Conservation (phyloP, 2,113 vertebrate genomes). For the Ibidorhyncha struthersii region DNA sequence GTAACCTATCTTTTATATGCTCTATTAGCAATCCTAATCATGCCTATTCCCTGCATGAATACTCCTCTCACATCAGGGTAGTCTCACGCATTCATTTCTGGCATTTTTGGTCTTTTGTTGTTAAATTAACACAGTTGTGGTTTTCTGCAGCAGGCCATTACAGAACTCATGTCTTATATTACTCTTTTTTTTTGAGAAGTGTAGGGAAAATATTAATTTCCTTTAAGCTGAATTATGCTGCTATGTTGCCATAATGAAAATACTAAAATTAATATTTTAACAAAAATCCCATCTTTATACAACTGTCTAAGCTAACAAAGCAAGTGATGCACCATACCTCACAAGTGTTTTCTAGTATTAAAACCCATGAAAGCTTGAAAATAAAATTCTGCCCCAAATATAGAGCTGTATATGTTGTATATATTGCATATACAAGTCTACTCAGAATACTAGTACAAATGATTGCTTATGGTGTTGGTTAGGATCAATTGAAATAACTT, state of each 20-base stretch:
- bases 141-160: not conserved
- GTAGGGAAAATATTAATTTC: not conserved
- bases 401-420: not conserved
- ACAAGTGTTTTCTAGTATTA: not conserved
- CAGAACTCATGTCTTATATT: not conserved
- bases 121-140: not conserved
- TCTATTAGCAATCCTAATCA: not conserved
- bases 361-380: not conserved
- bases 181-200: not conserved
- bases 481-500: not conserved
- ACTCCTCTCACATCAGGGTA: not conserved
- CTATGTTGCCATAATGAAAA: not conserved
- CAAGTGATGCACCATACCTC: not conserved
- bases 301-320: not conserved
- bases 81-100: not conserved
- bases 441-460: not conserved
- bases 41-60: not conserved
- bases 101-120: not conserved
- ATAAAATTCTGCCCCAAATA: not conserved
- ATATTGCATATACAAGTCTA: not conserved
- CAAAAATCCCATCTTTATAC: not conserved
- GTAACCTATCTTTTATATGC: not conserved
- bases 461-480: not conserved
- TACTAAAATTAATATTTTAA: conserved; percentile 8
- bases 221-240: not conserved